A percentile compares a stretch with the other conserved stretches of the same genome.
These are phyloP conservation scores for Neocloeon triangulifer DNA, from an alignment of 1,140 invertebrate genomes.

Conservation along the genomic window DNA sequence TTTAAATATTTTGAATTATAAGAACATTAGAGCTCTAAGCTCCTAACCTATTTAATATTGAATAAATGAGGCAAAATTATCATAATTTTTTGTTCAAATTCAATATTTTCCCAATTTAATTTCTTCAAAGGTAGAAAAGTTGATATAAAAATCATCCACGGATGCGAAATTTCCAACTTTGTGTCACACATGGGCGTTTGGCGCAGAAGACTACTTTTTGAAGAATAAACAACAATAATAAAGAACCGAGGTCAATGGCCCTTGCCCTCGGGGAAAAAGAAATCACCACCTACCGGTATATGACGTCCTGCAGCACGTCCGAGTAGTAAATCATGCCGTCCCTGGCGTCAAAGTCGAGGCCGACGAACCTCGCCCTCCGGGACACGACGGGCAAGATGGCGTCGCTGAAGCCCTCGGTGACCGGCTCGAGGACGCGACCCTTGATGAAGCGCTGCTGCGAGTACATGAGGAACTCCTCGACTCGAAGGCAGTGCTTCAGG, in stretches of 20 bases:
- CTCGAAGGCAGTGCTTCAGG: conserved; percentile 56
- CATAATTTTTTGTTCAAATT: too few species aligned
- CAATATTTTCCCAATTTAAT: too few species aligned
- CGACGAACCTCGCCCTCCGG: conserved; percentile 77
- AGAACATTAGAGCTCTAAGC: too few species aligned
- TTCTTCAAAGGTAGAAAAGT: not conserved
- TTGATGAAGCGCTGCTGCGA: conserved; percentile 94
- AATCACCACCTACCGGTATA: too few species aligned
- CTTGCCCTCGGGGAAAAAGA: too few species aligned
- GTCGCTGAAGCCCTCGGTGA: conserved; percentile 77
- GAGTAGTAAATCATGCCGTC: conserved; percentile 91
- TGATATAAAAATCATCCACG: not conserved
- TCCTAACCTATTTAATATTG: too few species aligned
- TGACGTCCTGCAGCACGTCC: conserved; percentile 90
- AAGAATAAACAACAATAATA: too few species aligned
- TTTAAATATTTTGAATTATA: too few species aligned
- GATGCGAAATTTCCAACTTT: not conserved
- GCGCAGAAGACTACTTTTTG: too few species aligned
- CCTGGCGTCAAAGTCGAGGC: conserved; percentile 84
- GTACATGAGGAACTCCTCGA: conserved; percentile 87
- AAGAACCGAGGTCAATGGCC: too few species aligned
- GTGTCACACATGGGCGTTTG: too few species aligned
- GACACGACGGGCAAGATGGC: conserved; percentile 82
- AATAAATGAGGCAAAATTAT: too few species aligned
- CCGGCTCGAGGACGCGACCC: conserved; percentile 74